These are phyloP conservation scores for Gobius niger DNA, from an alignment of 2,113 vertebrate genomes.

Conservation along the genomic window DNA sequence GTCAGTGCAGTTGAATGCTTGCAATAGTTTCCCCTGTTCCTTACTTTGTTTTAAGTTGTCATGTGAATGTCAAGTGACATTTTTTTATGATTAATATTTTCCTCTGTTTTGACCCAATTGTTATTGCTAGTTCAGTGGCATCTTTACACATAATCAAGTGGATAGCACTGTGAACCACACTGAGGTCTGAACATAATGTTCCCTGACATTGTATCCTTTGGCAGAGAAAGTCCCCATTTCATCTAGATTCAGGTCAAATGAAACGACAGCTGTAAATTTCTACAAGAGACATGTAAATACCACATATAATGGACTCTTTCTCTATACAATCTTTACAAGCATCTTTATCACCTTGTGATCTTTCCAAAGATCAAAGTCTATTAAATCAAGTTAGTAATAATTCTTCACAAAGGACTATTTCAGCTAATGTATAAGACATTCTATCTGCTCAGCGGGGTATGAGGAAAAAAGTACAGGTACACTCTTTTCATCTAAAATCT, in stretches of 20 bases:
- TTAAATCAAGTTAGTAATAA: background rate
- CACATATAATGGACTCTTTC: slow-evolving; percentile 7
- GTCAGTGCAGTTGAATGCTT: background rate
- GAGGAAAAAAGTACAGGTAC: background rate
- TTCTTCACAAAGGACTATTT: background rate
- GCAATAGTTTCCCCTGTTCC: background rate
- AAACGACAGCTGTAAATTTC: background rate
- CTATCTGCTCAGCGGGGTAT: no score
- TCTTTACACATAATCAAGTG: background rate
- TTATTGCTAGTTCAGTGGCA: background rate
- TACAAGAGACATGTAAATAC: background rate
- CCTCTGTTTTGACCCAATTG: background rate
- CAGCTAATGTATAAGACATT: background rate
- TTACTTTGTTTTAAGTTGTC: background rate
- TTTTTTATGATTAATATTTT: no score
- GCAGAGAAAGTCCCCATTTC: background rate
- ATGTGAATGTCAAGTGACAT: slow-evolving; percentile 11
- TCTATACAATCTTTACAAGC: slow-evolving; percentile 7
- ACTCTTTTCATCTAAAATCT: background rate
- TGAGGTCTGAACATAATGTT: background rate
- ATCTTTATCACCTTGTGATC: slow-evolving; percentile 8
- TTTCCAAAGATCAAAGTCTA: background rate
- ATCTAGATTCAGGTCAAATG: background rate
- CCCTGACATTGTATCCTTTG: background rate
- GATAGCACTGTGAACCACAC: background rate